Base-by-base conservation (phyloP, 2,797 vertebrate species). In the Thamnophis elegans region DNA sequence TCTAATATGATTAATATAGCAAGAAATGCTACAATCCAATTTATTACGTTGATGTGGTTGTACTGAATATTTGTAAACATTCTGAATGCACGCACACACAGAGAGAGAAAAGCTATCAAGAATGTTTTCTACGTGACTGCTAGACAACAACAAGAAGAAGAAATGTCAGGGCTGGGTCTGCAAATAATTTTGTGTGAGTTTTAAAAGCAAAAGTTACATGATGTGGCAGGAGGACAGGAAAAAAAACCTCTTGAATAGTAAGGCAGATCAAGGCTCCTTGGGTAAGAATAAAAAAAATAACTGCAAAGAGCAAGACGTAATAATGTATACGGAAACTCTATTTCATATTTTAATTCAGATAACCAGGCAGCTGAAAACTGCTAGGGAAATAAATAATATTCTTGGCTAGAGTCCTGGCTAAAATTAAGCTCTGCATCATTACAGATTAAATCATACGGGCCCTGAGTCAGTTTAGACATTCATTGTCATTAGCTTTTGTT, bases 401-500 rank as follows among this genome's bases (percentile, higher is more conserved):
- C 7, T 55, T 60, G 54, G 54, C 42, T 26, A 12, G 51, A 56
- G 47, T 26, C 53, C 32, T 56, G 51, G 22, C n/a, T 68, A 87
- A 87, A 68, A 87, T 91, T 26, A 91, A 91, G 85, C 9, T 85
- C 36, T 47, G 62, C 55, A 26, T 88, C 32, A 73, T 68, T 53
- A 56, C 26, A 73, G 85, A 12, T 14, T 22, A 55, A 2, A 65
- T 28, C 53, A 32, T 59, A 9, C 0, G 1, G 13, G 18, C 6
- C 11, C 16, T 32, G 28, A 82, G 65, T 12, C 22, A 32, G 8
- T 10, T 13, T 22, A 36, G 13, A 9, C 4, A 47, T 25, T 20
- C 16, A 18, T 56, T 88, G n/a, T 55, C 59, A 0, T 55, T 56
- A 5, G 13, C 2, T 47, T 0, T 0, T 0, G 5, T 86, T 92